Percentiles rank a stretch among this genome's conserved stretches.
phyloP scores from a whole-genome alignment of 2,113 vertebrate genomes.

The Cyrtonyx montezumae region DNA sequence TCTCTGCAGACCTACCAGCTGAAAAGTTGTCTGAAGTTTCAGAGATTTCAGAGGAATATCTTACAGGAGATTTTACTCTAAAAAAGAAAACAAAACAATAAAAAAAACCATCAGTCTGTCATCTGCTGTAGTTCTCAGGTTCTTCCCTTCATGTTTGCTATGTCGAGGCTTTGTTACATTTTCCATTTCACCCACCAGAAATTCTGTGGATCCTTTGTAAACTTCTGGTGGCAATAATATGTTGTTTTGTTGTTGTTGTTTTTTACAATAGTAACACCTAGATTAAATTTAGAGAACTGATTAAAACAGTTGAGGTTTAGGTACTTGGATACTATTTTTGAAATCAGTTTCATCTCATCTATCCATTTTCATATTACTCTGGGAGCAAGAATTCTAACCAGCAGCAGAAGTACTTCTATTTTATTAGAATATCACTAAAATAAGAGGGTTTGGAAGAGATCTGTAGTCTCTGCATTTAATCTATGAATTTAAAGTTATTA shows the following conservation, averaged over 20 bases:
- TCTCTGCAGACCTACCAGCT: background rate
- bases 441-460: background rate
- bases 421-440: background rate
- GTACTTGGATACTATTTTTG: background rate
- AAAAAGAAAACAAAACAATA: background rate
- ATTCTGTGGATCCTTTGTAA: background rate
- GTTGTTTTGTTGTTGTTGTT: background rate
- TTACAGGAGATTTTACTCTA: background rate
- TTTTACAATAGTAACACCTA: background rate
- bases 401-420: background rate
- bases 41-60: background rate
- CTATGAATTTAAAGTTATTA: slow-evolving; percentile 28
- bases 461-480: background rate
- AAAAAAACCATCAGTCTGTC: background rate
- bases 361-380: background rate
- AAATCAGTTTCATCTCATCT: background rate
- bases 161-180: background rate
- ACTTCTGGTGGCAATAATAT: background rate
- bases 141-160: background rate
- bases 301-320: background rate
- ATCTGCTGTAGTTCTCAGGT: background rate
- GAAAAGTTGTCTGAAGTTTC: background rate
- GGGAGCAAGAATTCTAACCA: background rate
- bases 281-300: background rate
- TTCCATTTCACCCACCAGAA: background rate